Evolutionary conservation across 2,888 invertebrate genomes (phyloP).

Genomic region (Trissolcus japonicus): DNA sequence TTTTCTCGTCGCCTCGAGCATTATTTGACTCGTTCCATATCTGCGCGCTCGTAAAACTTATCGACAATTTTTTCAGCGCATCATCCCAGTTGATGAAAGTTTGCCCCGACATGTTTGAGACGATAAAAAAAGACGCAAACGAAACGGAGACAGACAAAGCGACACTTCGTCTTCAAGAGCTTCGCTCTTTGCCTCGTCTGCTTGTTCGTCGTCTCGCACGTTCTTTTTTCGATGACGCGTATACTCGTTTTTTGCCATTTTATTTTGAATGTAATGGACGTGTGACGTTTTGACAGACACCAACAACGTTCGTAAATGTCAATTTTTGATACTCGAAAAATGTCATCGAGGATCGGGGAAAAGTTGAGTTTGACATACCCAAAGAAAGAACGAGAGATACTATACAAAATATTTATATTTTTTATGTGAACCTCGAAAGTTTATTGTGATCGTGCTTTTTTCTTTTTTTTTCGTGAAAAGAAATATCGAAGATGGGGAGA

Average conservation of each 20-base stretch:
- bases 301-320: neutral
- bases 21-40: slow-evolving; percentile 12
- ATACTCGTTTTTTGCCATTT: slow-evolving; percentile 1
- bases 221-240: slow-evolving; percentile 1
- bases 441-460: too few species aligned
- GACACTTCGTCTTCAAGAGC: slow-evolving; percentile 29
- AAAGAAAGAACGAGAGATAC: too few species aligned
- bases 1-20: neutral
- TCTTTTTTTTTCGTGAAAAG: too few species aligned
- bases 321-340: slow-evolving; percentile 4
- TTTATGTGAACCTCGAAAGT: too few species aligned
- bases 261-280: slow-evolving; percentile 3
- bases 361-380: too few species aligned
- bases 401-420: too few species aligned
- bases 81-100: slow-evolving; percentile 23
- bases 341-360: neutral
- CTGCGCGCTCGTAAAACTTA: slow-evolving; percentile 14
- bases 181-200: slow-evolving; percentile 6
- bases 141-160: slow-evolving; percentile 22
- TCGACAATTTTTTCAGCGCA: slow-evolving; percentile 23
- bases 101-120: slow-evolving; percentile 18
- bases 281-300: slow-evolving; percentile 11
- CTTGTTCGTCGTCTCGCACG: slow-evolving; percentile 20
- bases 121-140: slow-evolving; percentile 12
- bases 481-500: too few species aligned